Base-by-base conservation (phyloP, 2,113 vertebrate species). In the Oostethus manadensis region DNA sequence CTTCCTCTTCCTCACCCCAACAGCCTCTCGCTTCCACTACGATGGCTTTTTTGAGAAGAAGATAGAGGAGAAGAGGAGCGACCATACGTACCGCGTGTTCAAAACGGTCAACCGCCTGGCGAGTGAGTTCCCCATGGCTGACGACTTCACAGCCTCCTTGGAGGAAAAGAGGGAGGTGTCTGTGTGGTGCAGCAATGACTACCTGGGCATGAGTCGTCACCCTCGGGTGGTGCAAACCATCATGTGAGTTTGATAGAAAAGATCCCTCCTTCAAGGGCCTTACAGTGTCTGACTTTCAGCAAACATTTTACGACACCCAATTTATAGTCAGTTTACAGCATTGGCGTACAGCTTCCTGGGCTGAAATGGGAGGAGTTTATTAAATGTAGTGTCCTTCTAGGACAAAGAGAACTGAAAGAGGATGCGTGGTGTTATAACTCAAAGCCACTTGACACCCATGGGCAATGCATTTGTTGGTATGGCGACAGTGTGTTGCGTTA, bases 131-230 rank as follows among this genome's bases (percentile, higher is more conserved):
- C 97, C 97, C 1, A 96, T 99, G 96, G 97, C 94, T 0, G 93
- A 98, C 0, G 88, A 99, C 77, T 97, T 94, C 50, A 88, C 92
- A 0, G 86, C 89, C 15, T 94, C 94, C 4, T 84, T 93, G 18
- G 79, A 85, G 48, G 88, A 86, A 22, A 96, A 91, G 70, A 91
- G 91, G 23, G 92, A 93, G 22, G 96, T 99, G 73, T 98, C 94
- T 0, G 94, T 99, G 0, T 99, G 97, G 97, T 99, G 97, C 86
- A 98, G 95, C 89, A 99, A 99, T 0, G 96, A 98, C 69, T 99
- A 99, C 79, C 90, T 99, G 47, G 97, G 96, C 42, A 99, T 99
- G 97, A 99, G 97, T 77, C 92, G 95, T 17, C 94, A 99, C 70
- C 94, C 94, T 1, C 88, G 88, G 1, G 94, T 99, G 14, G 88